These are phyloP conservation scores for Sinonovacula constricta DNA, from an alignment of 1,140 invertebrate genomes.

Conservation along the genomic window DNA sequence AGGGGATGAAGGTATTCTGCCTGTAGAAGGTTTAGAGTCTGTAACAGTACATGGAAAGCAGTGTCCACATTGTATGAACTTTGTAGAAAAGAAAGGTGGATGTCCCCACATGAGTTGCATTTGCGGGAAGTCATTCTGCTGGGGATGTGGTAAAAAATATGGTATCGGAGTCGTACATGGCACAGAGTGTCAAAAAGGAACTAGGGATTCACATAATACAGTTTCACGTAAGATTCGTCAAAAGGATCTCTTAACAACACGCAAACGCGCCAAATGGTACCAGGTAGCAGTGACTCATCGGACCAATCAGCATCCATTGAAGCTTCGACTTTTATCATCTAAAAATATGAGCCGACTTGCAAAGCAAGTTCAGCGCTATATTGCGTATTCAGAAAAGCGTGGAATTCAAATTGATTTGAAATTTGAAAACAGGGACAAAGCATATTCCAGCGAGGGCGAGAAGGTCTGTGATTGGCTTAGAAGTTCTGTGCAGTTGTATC, in stretches of 20 bases:
- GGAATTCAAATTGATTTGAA: background rate
- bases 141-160: slow-evolving; percentile 54
- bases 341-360: slow-evolving; percentile 16
- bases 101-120: slow-evolving; percentile 49
- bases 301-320: slow-evolving; percentile 33
- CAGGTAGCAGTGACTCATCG: slow-evolving; percentile 31
- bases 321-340: background rate
- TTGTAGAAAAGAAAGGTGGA: slow-evolving; percentile 54
- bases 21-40: background rate
- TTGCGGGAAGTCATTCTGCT: slow-evolving; percentile 54
- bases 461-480: slow-evolving; percentile 20
- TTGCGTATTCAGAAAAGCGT: slow-evolving; percentile 1
- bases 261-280: slow-evolving; percentile 19
- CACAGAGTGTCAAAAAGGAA: slow-evolving; percentile 1
- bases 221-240: background rate
- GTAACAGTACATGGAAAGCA: slow-evolving; percentile 43
- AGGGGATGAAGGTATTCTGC: slow-evolving; percentile 37
- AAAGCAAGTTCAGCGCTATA: slow-evolving; percentile 11
- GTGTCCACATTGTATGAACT: slow-evolving; percentile 48
- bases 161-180: background rate
- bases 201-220: slow-evolving; percentile 7
- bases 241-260: background rate
- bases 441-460: slow-evolving; percentile 4
- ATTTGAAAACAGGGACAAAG: slow-evolving; percentile 15
- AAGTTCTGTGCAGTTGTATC: slow-evolving; percentile 46